Percentiles rank a stretch among this genome's conserved stretches.
Evolutionary conservation across 2,113 vertebrate species (phyloP).

Genomic region (Apistogramma diplotaenia): DNA sequence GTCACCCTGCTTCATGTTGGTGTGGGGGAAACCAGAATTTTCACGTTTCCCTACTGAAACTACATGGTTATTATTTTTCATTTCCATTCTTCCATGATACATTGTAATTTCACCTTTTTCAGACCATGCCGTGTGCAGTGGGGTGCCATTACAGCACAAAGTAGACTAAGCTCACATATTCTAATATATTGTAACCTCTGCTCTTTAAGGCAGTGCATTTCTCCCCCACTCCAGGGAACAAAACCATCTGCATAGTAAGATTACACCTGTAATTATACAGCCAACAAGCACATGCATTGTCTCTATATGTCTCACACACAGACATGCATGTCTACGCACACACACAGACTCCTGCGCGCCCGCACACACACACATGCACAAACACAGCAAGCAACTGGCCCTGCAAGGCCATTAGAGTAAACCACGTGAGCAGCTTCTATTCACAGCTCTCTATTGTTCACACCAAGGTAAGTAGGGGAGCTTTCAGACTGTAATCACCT

Average conservation of each 20-base stretch:
- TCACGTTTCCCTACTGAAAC: neutral
- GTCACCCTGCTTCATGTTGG: neutral
- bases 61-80: conserved; percentile 27
- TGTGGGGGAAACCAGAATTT: neutral
- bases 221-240: conserved; percentile 58
- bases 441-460: conserved; percentile 79
- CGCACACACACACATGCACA: conserved; percentile 1
- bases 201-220: conserved; percentile 62
- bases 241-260: conserved; percentile 74
- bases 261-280: conserved; percentile 74
- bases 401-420: conserved; percentile 79
- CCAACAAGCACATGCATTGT: conserved; percentile 68
- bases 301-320: conserved; percentile 58
- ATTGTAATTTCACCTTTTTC: conserved; percentile 55
- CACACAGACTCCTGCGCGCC: neutral
- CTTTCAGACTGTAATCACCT: conserved; percentile 80
- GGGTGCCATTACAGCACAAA: conserved; percentile 21
- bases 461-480: conserved; percentile 78
- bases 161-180: conserved; percentile 52
- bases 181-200: conserved; percentile 69
- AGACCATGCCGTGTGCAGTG: conserved; percentile 13
- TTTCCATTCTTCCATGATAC: conserved; percentile 21
- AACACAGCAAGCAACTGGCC: conserved; percentile 51
- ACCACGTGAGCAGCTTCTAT: conserved; percentile 76
- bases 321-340: neutral